Conservation (phyloP, 2,113 vertebrate genomes). For the Siniperca knerii region DNA sequence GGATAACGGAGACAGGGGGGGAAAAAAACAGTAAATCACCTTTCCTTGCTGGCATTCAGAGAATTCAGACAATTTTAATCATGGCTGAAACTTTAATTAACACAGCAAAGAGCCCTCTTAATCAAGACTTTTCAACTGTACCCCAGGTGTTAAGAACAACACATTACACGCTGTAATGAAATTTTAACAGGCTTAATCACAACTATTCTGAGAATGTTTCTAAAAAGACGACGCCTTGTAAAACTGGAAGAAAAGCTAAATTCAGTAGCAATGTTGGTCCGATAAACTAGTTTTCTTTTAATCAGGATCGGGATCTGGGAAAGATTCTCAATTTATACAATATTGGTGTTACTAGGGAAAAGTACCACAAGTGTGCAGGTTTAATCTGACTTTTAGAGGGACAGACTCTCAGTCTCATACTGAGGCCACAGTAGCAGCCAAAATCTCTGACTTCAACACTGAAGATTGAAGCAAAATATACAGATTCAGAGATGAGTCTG, state of each 20-base stretch:
- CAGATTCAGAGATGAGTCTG: slow-evolving; percentile 41
- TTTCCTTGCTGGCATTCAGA: neutral
- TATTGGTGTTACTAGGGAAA: neutral
- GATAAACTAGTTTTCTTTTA: neutral
- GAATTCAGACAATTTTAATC: slow-evolving; percentile 25
- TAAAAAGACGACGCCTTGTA: neutral
- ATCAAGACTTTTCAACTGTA: slow-evolving; percentile 38
- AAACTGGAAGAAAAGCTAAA: neutral
- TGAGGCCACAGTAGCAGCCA: neutral
- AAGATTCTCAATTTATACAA: neutral
- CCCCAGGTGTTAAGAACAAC: slow-evolving; percentile 6
- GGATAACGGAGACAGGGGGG: neutral
- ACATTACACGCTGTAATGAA: slow-evolving; percentile 2
- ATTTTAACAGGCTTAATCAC: slow-evolving; percentile 13
- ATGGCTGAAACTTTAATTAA: slow-evolving; percentile 19
- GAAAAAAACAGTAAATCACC: neutral
- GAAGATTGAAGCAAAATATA: slow-evolving; percentile 25
- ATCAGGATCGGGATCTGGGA: neutral
- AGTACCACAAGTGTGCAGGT: neutral
- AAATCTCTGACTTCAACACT: slow-evolving; percentile 7
- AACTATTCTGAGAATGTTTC: neutral
- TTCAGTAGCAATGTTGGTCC: neutral
- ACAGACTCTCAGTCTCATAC: slow-evolving; percentile 39
- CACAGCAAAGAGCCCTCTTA: slow-evolving; percentile 24
- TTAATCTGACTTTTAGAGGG: slow-evolving; percentile 37